phyloP scores from a whole-genome alignment of 2,888 invertebrate species.

The Enchytraeus crypticus region DNA sequence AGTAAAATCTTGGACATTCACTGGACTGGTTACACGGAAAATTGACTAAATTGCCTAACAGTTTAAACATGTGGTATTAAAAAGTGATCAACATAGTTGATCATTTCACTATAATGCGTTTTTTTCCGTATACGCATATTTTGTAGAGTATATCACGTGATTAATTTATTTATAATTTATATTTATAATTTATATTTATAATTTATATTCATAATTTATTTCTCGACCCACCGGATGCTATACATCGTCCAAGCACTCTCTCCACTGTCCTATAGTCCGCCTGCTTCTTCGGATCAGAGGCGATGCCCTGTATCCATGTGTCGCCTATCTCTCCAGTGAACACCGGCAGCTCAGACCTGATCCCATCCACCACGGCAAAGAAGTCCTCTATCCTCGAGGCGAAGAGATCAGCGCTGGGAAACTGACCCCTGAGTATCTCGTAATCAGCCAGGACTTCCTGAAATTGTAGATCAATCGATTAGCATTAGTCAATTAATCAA shows the following conservation, averaged over 20 bases:
- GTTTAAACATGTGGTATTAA: too few species aligned
- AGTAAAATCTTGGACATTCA: too few species aligned
- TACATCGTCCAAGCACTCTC: constrained; percentile 18
- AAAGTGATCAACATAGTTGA: too few species aligned
- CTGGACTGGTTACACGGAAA: too few species aligned
- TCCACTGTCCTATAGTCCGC: constrained; percentile 27
- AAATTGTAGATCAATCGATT: neutral
- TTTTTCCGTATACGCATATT: neutral
- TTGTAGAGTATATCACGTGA: too few species aligned
- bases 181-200: neutral
- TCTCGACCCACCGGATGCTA: constrained; percentile 16
- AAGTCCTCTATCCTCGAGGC: constrained; percentile 39
- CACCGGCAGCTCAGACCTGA: constrained; percentile 13
- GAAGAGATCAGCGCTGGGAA: constrained; percentile 34
- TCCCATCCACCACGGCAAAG: constrained; percentile 16
- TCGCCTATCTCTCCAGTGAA: constrained; percentile 32
- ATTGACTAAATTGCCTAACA: too few species aligned
- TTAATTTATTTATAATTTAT: neutral
- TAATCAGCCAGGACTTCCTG: constrained; percentile 38
- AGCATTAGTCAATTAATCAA: too few species aligned
- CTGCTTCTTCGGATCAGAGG: constrained; percentile 39
- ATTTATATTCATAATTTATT: too few species aligned
- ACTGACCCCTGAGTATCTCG: constrained; percentile 36
- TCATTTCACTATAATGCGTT: too few species aligned
- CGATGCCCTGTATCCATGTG: constrained; percentile 43